phyloP scores from a whole-genome alignment of 2,888 invertebrate species.

The Habrosyne pyritoides region DNA sequence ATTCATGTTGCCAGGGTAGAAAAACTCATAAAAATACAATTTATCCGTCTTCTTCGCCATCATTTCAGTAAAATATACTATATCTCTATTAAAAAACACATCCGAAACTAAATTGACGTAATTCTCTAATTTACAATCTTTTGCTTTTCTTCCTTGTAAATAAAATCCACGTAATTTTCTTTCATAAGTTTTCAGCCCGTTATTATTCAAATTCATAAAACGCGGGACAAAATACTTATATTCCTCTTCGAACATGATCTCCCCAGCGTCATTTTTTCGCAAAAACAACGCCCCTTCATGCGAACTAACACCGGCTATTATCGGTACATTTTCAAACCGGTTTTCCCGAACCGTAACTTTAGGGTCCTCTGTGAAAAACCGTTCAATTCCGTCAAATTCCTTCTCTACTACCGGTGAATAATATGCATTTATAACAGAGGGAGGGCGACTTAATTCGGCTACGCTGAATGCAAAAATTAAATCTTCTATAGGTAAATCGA shows the following conservation, averaged over 20 bases:
- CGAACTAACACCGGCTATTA: conserved; percentile 49
- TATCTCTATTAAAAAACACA: conserved; percentile 54
- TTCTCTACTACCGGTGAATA: conserved; percentile 65
- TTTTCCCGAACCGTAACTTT: conserved; percentile 43
- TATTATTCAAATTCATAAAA: conserved; percentile 38
- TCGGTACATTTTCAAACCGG: conserved; percentile 54
- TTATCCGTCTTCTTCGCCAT: conserved; percentile 40
- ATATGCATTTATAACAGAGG: conserved; percentile 44
- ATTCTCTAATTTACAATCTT: conserved; percentile 34
- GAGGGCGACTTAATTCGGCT: conserved; percentile 48
- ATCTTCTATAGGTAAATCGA: conserved; percentile 51
- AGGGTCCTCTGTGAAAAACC: conserved; percentile 57
- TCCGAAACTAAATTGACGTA: conserved; percentile 61
- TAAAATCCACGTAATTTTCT: conserved; percentile 51
- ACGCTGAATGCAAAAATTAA: conserved; percentile 50
- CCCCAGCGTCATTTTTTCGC: conserved; percentile 42
- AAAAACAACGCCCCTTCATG: conserved; percentile 65
- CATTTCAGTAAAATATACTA: conserved; percentile 47
- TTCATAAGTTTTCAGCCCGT: conserved; percentile 39
- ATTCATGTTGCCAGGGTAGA: conserved; percentile 61
- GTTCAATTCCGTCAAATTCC: conserved; percentile 52
- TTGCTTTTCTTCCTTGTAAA: conserved; percentile 42
- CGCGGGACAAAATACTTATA: conserved; percentile 57
- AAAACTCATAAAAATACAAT: conserved; percentile 56
- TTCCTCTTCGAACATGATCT: conserved; percentile 51